Conservation (phyloP, 35 echinoderm and acorn worm species). For the Stichopus chloronotus region DNA sequence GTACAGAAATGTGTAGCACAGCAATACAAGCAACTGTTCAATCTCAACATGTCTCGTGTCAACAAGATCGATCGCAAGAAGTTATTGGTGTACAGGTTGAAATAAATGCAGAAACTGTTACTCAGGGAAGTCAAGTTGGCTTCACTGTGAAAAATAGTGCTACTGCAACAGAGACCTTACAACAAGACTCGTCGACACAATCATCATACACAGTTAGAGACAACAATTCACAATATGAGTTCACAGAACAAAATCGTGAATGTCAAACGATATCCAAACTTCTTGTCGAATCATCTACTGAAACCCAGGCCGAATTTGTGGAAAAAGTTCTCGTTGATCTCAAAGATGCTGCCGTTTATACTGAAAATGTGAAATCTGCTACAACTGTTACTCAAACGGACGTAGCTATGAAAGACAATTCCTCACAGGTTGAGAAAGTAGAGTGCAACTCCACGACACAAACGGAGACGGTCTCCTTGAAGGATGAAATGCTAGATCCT, state of each 20-base stretch:
- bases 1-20: background rate
- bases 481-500: slow-evolving; percentile 30
- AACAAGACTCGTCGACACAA: slow-evolving; percentile 10
- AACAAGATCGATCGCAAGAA: slow-evolving; percentile 17
- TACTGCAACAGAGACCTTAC: background rate
- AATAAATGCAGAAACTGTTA: background rate
- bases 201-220: slow-evolving; percentile 26
- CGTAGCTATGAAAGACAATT: background rate
- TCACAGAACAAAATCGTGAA: background rate
- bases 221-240: slow-evolving; percentile 39
- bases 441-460: background rate
- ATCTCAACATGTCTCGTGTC: background rate
- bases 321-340: slow-evolving; percentile 1
- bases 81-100: slow-evolving; percentile 15
- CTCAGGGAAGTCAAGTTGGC: slow-evolving; percentile 12
- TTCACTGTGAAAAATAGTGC: background rate
- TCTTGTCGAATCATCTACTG: slow-evolving; percentile 13
- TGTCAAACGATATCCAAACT: slow-evolving; percentile 25
- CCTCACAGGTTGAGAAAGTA: background rate
- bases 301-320: slow-evolving; percentile 6
- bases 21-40: slow-evolving; percentile 36
- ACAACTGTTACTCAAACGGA: background rate
- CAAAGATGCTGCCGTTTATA: background rate
- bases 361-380: background rate
- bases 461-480: background rate